Evolutionary conservation across 2,888 invertebrate genomes (phyloP), one percentile per base, ranked within the genome.

Genomic region (Epistrophella euchroma): DNA sequence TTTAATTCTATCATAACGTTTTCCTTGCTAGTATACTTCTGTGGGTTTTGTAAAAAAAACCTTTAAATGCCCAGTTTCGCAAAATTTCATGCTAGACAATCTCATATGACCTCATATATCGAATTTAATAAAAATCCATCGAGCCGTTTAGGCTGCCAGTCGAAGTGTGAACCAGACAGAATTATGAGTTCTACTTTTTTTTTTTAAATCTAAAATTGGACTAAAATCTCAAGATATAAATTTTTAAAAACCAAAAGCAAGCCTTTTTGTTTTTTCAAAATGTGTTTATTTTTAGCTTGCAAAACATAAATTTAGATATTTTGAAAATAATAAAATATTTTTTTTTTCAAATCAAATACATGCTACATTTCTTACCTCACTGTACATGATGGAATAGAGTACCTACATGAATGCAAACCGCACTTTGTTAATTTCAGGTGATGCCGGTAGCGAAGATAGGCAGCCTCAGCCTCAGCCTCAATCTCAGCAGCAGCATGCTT

Each of bases 391-490:
- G 22, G 22, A 6, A 52, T 22, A 2, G 22, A 10, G 17, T 40
- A 68, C n/a, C n/a, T n/a, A n/a, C 37, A 68, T 25, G 22, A 37
- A 68, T 68, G 52, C 37, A 68, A 52, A 68, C 68, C 68, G 68
- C 68, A 52, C 37, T 68, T 68, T 68, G 68, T 68, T 68, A 66
- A 66, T 66, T 66, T 66, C 47, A 66, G 66, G 40, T 66, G 66
- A 66, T 66, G 66, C 47, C 66, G 66, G 66, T 66, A 66, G 66
- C 66, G 13, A 60, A 52, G 52, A 52, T 47, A 47, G 45, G 43
- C 58, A 58, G 58, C 37, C 35, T 58, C 17, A 55, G n/a, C 55
- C 9, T n/a, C 28, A 56, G n/a, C 25, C n/a, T 19, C 70, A 47
- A 25, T 62, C 47, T 45, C 62, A 37, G 19, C 32, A 25, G 37